These are phyloP conservation scores for Bimastos eiseni DNA, from an alignment of 2,888 invertebrate species.

Conservation along the genomic window DNA sequence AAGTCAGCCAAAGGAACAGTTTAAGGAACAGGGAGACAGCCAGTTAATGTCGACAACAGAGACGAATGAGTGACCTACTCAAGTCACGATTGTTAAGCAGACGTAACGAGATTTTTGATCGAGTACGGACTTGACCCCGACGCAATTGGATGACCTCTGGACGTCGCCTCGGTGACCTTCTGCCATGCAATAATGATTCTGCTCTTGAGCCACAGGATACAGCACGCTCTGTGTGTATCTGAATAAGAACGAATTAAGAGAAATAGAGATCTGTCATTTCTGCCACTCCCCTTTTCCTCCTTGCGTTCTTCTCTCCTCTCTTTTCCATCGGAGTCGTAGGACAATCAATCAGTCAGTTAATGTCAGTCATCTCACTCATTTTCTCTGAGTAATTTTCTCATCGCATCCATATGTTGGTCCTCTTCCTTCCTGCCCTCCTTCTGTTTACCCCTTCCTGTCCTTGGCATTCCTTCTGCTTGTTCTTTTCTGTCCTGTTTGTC, in stretches of 20 bases:
- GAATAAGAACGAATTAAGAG: background rate
- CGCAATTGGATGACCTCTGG: background rate
- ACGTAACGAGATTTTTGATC: background rate
- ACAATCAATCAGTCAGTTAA: background rate
- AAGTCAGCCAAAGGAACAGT: background rate
- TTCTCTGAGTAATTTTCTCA: background rate
- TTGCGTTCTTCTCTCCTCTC: too few relatives aligned
- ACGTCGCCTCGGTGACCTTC: background rate
- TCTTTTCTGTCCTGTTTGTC: background rate
- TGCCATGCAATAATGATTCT: background rate
- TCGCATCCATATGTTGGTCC: background rate
- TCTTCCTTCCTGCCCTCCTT: background rate
- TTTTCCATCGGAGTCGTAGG: background rate
- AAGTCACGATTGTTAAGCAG: background rate
- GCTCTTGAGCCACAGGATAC: background rate
- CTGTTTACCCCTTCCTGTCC: slow-evolving; percentile 1
- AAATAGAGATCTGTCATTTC: background rate
- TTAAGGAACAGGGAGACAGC: background rate
- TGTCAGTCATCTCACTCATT: background rate
- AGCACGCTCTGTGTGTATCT: background rate
- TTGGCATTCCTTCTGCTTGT: too few relatives aligned
- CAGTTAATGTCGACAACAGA: background rate
- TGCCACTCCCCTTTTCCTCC: background rate
- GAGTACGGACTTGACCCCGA: background rate
- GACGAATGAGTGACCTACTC: background rate